Conservation (phyloP, 2,888 invertebrate species). For the Heliconius charithonia region DNA sequence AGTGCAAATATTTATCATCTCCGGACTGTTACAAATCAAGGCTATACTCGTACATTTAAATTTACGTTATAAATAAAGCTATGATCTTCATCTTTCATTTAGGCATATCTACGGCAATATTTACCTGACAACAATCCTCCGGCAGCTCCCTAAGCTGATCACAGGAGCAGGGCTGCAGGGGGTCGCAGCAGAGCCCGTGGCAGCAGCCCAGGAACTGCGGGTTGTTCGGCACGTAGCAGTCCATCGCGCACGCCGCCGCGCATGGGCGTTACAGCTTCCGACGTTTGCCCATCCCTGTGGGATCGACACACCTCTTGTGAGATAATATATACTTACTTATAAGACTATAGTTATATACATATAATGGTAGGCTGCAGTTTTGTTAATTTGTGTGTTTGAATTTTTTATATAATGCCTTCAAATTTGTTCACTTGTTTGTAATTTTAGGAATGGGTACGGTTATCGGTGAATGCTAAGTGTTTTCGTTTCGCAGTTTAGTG, state of each 20-base stretch:
- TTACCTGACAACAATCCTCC: constrained; percentile 72
- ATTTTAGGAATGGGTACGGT: not conserved
- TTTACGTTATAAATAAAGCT: too few species aligned
- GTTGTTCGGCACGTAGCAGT: constrained; percentile 87
- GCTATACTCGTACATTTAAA: too few species aligned
- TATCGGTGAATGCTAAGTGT: not conserved
- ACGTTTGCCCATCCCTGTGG: constrained; percentile 70
- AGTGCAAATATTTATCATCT: too few species aligned
- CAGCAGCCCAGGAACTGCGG: constrained; percentile 84
- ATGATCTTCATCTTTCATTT: not conserved
- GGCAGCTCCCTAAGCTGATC: constrained; percentile 67
- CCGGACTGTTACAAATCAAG: too few species aligned
- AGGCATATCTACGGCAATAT: not conserved
- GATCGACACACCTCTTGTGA: constrained; percentile 44
- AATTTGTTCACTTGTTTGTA: not conserved
- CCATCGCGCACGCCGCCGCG: constrained; percentile 79
- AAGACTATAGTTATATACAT: constrained; percentile 2
- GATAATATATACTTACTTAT: constrained; percentile 32
- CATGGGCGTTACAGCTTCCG: constrained; percentile 69
- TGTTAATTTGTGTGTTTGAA: not conserved
- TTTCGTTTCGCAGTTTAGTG: not conserved
- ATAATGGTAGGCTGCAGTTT: constrained; percentile 2
- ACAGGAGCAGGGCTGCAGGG: constrained; percentile 76
- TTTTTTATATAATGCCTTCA: not conserved
- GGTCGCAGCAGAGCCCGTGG: constrained; percentile 74